Evolutionary conservation across 2,797 vertebrate species (phyloP).

Genomic region (Gymnodraco acuticeps): DNA sequence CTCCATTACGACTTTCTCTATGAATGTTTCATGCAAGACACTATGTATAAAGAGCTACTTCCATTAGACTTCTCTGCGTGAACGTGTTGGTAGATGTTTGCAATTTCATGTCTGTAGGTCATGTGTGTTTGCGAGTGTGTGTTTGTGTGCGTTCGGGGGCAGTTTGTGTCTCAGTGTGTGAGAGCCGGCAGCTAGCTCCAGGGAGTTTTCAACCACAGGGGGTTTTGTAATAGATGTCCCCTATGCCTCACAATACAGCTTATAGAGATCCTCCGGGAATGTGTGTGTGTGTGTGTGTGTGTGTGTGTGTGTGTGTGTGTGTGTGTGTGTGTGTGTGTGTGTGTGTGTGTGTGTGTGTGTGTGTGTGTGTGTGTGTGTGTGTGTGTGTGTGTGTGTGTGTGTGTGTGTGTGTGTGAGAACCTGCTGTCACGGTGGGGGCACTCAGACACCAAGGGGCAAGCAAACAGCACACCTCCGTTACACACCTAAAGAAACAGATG

Average conservation of each 20-base stretch:
- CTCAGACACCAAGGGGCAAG: slow-evolving; percentile 55
- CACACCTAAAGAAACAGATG: slow-evolving; percentile 25
- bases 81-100: slow-evolving; percentile 50
- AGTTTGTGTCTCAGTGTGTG: slow-evolving; percentile 76
- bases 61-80: slow-evolving; percentile 60
- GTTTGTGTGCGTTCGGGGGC: slow-evolving; percentile 26
- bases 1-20: slow-evolving; percentile 35
- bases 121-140: slow-evolving; percentile 28
- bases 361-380: no score
- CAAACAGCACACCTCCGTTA: slow-evolving; percentile 46
- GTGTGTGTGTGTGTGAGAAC: slow-evolving; percentile 17
- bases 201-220: slow-evolving; percentile 69
- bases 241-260: slow-evolving; percentile 65
- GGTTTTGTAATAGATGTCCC: slow-evolving; percentile 74
- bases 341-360: no score
- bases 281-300: slow-evolving; percentile 18
- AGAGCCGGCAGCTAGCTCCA: slow-evolving; percentile 63
- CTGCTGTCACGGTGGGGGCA: slow-evolving; percentile 55
- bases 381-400: neutral
- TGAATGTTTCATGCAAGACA: slow-evolving; percentile 69
- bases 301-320: slow-evolving; percentile 24
- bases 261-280: slow-evolving; percentile 69
- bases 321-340: no score
- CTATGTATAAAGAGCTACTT: slow-evolving; percentile 49
- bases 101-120: slow-evolving; percentile 52